Evolutionary conservation across 2,797 vertebrate genomes (phyloP), one percentile per base, ranked within the genome.

Genomic region (Glossophaga mutica): DNA sequence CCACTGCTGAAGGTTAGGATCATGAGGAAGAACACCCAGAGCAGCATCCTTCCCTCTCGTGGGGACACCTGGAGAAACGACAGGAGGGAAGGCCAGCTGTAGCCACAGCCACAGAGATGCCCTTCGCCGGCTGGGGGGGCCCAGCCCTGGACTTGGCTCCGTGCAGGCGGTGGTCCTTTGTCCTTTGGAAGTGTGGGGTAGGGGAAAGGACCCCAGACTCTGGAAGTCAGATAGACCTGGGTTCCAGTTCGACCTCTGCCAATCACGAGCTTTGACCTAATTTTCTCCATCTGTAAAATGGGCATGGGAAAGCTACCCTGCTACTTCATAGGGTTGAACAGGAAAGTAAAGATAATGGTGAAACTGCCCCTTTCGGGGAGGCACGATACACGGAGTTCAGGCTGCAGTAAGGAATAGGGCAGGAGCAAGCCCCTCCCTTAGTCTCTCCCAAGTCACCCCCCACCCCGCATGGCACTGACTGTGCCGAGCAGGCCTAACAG

Each of bases 1-100:
- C 98, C 98, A 29, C 98, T 79, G 16, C 99, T 97, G 95, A 99
- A 98, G 97, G 99, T 98, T 95, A 99, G 99, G 88, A 99, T 97
- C 96, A 99, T 95, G 77, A 99, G 98, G 98, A 99, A 97, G 77
- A 98, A 97, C 96, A 98, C 98, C 98, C 99, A 99, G 96, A 98
- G 98, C 98, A 99, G 98, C 99, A 99, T 99, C 97, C 97, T 99
- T 96, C 89, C 92, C 83, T 74, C 82, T 83, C 62, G 73, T 14
- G 78, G 73, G 78, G 65, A 95, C 84, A 94, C 98, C 98, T 98
- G 59, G 90, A 97, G 0, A 10, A 12, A 68, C 59, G 68, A 97
- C 57, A 87, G 92, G 84, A 82, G 26, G 55, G 1, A 62, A 42
- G 76, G 32, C 90, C 95, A 95, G 97, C 0, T 0, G 19, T 9